Evolutionary conservation across 2,888 invertebrate genomes (phyloP), one percentile per base, ranked within the genome.

Genomic region (Vanessa cardui): DNA sequence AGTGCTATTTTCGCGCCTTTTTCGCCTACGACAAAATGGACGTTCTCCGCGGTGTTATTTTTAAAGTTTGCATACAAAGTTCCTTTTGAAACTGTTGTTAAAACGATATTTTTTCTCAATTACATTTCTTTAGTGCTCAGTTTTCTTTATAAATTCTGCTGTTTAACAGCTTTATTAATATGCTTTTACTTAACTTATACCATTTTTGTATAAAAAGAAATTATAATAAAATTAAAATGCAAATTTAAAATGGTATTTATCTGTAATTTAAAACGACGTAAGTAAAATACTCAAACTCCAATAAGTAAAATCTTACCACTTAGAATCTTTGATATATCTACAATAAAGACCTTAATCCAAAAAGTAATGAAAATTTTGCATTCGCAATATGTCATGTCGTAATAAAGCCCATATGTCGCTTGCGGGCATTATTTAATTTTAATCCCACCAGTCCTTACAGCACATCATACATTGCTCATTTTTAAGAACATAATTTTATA

Each of bases 1-100:
- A 78, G 80, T 76, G 78, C 78, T 83, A 83, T 85, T 87, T 85
- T 84, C 81, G 72, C 73, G 73, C 74, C 68, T 70, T 73, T 73
- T 74, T 73, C 72, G 71, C 72, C 60, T 58, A 73, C 66, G 70
- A 70, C 73, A 72, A 71, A 70, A 72, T 73, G 70, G 70, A 64
- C 68, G 68, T 67, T 58, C 67, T 58, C 67, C 66, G 63, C 62
- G 67, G 69, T 66, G 70, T 73, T 74, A 73, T 71, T 72, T 72
- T 70, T 69, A 66, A 73, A 61, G 64, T 72, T 72, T 71, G 33
- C 72, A 60, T 65, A 62, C 59, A 66, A 64, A 59, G 56, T 69
- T 73, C 69, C 68, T 68, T 69, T 66, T 65, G 71, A 45, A 73
- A 56, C 39, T 39, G n/a, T 33, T 39, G 56, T 39, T 56, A 18